Percentiles rank a stretch among this genome's conserved stretches.
Conservation (phyloP, 35 echinoderm and acorn worm genomes). For the Ptychodera flava region DNA sequence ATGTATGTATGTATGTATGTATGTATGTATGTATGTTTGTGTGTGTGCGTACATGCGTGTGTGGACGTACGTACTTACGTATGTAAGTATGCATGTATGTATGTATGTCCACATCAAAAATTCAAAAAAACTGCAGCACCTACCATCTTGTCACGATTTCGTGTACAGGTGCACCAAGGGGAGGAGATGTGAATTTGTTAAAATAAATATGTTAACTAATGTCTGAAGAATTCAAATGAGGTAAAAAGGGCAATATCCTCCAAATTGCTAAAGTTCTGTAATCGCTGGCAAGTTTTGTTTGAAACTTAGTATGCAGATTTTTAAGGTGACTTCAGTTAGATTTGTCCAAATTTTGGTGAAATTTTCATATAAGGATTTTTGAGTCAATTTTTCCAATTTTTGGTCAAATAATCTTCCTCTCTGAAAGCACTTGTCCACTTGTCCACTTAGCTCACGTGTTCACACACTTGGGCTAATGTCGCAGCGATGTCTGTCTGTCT, state of each 20-base stretch:
- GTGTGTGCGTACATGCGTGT: background rate
- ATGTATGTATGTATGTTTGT: background rate
- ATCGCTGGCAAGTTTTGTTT: too few relatives aligned
- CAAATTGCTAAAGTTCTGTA: too few relatives aligned
- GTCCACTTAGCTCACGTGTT: too few relatives aligned
- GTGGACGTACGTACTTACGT: background rate
- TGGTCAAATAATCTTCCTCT: too few relatives aligned
- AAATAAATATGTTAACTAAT: background rate
- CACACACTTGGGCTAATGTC: too few relatives aligned
- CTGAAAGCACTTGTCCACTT: too few relatives aligned
- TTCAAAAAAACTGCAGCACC: background rate
- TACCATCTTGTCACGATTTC: background rate
- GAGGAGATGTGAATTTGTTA: background rate
- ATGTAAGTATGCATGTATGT: background rate
- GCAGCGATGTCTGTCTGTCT: too few relatives aligned
- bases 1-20: constrained; percentile 2
- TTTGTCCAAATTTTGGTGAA: too few relatives aligned
- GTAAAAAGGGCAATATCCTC: background rate
- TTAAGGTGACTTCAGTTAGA: too few relatives aligned
- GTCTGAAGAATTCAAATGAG: background rate
- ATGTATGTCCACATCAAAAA: background rate
- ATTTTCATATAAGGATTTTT: too few relatives aligned
- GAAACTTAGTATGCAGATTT: too few relatives aligned
- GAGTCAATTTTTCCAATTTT: too few relatives aligned
- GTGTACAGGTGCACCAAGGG: background rate